Conservation (phyloP, 2,797 vertebrate genomes). For the Paedocypris micromegethes region DNA sequence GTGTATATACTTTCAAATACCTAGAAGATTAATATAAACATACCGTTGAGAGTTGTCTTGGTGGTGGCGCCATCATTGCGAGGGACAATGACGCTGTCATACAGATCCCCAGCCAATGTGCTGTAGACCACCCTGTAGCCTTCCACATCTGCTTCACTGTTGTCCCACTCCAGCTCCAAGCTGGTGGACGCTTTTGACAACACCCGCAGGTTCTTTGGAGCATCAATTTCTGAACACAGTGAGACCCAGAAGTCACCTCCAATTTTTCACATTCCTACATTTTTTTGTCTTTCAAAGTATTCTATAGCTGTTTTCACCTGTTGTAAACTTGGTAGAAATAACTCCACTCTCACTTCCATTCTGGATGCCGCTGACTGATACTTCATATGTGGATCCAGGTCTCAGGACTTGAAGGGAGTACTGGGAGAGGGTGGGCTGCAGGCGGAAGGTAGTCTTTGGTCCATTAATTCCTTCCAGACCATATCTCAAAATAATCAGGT, state of each 20-base stretch:
- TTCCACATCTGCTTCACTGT: conserved; percentile 90
- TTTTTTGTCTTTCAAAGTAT: not conserved
- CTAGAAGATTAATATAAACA: conserved; percentile 2
- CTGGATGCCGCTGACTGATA: conserved; percentile 80
- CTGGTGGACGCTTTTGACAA: conserved; percentile 77
- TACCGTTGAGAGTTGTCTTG: conserved; percentile 79
- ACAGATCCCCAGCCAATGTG: conserved; percentile 91
- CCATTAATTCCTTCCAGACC: conserved; percentile 79
- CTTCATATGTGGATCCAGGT: conserved; percentile 82
- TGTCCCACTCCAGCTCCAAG: conserved; percentile 92
- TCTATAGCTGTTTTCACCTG: conserved; percentile 71
- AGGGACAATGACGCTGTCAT: conserved; percentile 84
- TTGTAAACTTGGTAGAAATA: conserved; percentile 80
- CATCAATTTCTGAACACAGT: conserved; percentile 86
- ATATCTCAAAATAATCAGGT: conserved; percentile 87
- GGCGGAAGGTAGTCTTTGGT: conserved; percentile 84
- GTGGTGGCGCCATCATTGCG: conserved; percentile 75
- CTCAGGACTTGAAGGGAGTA: conserved; percentile 89
- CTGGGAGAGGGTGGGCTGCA: conserved; percentile 92
- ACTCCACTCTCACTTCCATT: conserved; percentile 81
- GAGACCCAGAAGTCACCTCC: conserved; percentile 44
- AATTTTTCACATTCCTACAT: too few species aligned
- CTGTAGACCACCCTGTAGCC: conserved; percentile 91
- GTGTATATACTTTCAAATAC: too few species aligned
- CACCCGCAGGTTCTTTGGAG: conserved; percentile 90